phyloP scores from a whole-genome alignment of 2,888 invertebrate genomes.

The Willowsia nigromaculata region DNA sequence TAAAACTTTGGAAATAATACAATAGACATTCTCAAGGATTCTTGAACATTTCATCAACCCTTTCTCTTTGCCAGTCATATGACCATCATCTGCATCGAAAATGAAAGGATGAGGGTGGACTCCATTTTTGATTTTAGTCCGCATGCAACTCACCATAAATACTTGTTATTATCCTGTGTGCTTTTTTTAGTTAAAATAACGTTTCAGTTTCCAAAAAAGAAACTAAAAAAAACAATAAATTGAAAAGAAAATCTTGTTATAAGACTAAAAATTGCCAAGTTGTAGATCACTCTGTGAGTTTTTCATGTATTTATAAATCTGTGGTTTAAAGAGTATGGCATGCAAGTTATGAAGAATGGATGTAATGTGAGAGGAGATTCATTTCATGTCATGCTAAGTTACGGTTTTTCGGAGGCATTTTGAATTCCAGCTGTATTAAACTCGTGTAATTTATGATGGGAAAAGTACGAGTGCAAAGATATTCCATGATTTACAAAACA shows the following conservation, averaged over 20 bases:
- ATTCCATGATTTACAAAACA: constrained; percentile 7
- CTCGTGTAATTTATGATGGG: constrained; percentile 18
- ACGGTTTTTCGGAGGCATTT: not conserved
- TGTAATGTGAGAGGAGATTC: not conserved
- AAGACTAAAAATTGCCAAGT: not conserved
- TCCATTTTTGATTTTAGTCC: not conserved
- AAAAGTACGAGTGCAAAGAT: not conserved
- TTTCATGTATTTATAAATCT: not conserved
- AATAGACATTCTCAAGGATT: constrained; percentile 11
- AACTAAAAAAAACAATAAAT: not conserved
- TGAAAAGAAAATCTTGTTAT: not conserved
- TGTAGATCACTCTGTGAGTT: not conserved
- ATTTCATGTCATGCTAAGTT: not conserved
- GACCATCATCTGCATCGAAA: not conserved
- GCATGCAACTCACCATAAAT: not conserved
- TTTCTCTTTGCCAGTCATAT: not conserved
- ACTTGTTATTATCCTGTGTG: not conserved
- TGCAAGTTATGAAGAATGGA: not conserved
- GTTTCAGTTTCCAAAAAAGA: not conserved
- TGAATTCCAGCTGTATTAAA: not conserved
- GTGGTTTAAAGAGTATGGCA: not conserved
- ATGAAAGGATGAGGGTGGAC: not conserved
- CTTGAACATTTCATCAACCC: not conserved
- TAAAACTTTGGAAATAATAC: not conserved
- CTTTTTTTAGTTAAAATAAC: not conserved